Base-by-base conservation (phyloP, 2,797 vertebrate genomes). In the Enteromius radiatus region DNA sequence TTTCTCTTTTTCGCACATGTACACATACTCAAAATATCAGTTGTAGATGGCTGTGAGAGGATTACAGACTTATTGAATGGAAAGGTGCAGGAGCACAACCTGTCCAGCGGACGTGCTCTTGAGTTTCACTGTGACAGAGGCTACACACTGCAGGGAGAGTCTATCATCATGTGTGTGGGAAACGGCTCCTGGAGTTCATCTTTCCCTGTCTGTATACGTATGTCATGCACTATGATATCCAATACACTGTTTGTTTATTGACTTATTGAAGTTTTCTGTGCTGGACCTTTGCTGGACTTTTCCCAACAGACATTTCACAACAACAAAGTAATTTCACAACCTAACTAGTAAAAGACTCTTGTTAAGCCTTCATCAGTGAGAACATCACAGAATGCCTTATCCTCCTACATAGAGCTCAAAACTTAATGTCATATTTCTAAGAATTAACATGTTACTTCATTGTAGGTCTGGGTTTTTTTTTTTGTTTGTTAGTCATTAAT, bases 181-280 rank as follows among this genome's bases (percentile, higher is more conserved):
- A 92, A 95, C 36, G 95, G 92, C 86, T 91, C 89, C 73, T 99
- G 98, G 98, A 97, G 95, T 89, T 94, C 95, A 70, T 84, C 93
- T 1, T 90, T 93, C 83, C 97, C 98, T 84, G 86, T 93, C 76
- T 99, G 98, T 93, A 95, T 95, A 95, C 93, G 98, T 99, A 93
- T 93, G 97, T 93, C 68, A 54, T 26, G 21, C 28, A 71, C 19
- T 28, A 41, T 5, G 11, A 5, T 74, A 21, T 47, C 28, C 36
- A 69, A 45, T 14, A 45, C 31, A 14, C 19, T 31, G 3, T 31
- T 54, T 73, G 26, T 36, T n/a, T 0, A 74, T 59, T 61, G 36
- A 15, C 17, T 56, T 61, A 76, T 61, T 43, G 36, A 19, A 19
- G 33, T 76, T 59, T 41, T 49, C 43, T 43, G 54, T 33, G 28